Conservation (phyloP, 2,113 vertebrate genomes). For the Nycticorax nycticorax region DNA sequence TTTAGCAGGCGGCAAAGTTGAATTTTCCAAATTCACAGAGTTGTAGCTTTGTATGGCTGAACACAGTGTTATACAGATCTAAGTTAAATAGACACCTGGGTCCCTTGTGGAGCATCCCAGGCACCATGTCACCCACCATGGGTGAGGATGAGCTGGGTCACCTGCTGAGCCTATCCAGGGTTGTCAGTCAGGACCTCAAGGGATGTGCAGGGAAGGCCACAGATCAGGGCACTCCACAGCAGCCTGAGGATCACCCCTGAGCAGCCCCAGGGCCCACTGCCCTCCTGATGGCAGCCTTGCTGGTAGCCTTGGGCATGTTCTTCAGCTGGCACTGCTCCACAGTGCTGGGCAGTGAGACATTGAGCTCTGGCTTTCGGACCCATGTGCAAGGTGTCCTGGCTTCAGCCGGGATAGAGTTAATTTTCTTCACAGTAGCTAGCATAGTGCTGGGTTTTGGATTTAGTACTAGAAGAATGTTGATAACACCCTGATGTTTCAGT, state of each 20-base stretch:
- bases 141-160: background rate
- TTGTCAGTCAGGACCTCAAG: background rate
- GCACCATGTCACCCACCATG: accelerated
- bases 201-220: background rate
- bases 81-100: too few species aligned
- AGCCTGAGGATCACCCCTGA: background rate
- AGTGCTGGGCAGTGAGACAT: background rate
- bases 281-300: background rate
- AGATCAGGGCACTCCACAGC: background rate
- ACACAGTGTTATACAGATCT: background rate
- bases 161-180: background rate
- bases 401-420: too few species aligned
- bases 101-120: background rate
- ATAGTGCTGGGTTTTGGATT: too few species aligned
- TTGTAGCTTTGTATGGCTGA: background rate
- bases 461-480: too few species aligned
- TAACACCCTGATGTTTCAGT: too few species aligned
- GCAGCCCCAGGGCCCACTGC: background rate
- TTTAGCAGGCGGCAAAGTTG: background rate
- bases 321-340: background rate
- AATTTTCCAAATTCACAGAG: background rate
- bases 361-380: background rate
- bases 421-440: too few species aligned
- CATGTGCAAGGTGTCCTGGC: background rate
- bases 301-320: background rate